Percentiles rank a stretch among this genome's conserved stretches.
Conservation (phyloP, 2,888 invertebrate species). For the Myathropa florea region DNA sequence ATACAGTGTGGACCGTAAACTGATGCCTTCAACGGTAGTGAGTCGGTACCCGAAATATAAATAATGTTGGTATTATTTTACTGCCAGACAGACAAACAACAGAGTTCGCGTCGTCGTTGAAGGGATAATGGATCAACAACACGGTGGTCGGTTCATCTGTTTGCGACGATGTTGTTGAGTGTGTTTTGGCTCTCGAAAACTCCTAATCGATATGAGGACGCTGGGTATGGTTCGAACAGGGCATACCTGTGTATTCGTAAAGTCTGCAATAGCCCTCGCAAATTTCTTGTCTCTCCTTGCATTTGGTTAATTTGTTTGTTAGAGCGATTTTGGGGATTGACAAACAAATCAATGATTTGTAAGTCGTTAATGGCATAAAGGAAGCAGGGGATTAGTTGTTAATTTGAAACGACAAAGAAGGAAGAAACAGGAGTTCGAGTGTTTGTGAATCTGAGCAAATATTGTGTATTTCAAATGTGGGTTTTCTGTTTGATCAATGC, state of each 20-base stretch:
- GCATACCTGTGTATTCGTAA: slow-evolving; percentile 1
- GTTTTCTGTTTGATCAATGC: slow-evolving; percentile 42
- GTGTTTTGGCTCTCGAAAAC: slow-evolving; percentile 40
- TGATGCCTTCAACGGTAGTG: slow-evolving; percentile 36
- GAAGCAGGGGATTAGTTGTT: slow-evolving; percentile 34
- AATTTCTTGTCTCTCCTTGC: not conserved
- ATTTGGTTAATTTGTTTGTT: slow-evolving; percentile 47
- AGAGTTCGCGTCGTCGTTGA: slow-evolving; percentile 32
- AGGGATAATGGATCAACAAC: slow-evolving; percentile 69
- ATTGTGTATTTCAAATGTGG: slow-evolving; percentile 38
- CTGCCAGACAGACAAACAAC: slow-evolving; percentile 62
- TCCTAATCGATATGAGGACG: slow-evolving; percentile 49
- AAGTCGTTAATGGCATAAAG: slow-evolving; percentile 51
- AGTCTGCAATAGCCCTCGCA: not conserved
- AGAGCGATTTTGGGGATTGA: slow-evolving; percentile 30
- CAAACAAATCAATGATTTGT: slow-evolving; percentile 63
- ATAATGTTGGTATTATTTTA: slow-evolving; percentile 61
- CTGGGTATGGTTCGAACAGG: not conserved
- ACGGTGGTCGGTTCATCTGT: slow-evolving; percentile 65
- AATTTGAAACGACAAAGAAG: too few relatives aligned
- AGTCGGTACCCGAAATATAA: slow-evolving; percentile 63
- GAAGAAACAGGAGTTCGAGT: slow-evolving; percentile 43
- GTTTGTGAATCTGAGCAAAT: slow-evolving; percentile 51
- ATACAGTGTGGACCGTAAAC: slow-evolving; percentile 27
- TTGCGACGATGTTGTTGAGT: slow-evolving; percentile 55